Evolutionary conservation across 2,888 invertebrate genomes (phyloP), one percentile per base, ranked within the genome.

Genomic region (Rhogogaster chlorosoma): DNA sequence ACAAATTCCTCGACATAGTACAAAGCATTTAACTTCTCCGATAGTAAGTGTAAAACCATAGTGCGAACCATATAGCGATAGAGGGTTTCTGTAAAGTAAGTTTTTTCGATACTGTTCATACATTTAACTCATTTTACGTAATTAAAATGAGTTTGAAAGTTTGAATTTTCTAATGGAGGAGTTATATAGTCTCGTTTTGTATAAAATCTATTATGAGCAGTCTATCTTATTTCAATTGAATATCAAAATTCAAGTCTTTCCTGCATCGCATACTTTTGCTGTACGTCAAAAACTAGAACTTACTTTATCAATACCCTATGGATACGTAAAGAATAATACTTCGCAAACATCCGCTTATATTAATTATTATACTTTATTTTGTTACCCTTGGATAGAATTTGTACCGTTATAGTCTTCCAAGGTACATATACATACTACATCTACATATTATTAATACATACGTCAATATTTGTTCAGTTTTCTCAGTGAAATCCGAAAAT

Each of bases 1-100:
- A 92, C 90, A 93, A 93, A 93, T 92, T 93, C 93, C 93, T 93
- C 90, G 92, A 93, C 90, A 93, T 93, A 93, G 93, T 93, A 93
- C 93, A 93, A 93, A 93, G 91, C 92, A 91, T 91, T 91, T 90
- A 90, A 91, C 89, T 90, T 92, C 89, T 89, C 89, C 89, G 89
- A 90, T 91, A 91, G 91, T 87, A 90, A 90, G 90, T 86, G 82
- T 84, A 87, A 88, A 88, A 88, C 86, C 87, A 88, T 88, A 88
- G 88, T 85, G 87, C 80, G 87, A 86, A 86, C 32, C 12, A 70
- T 67, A 82, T 57, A 78, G 57, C 84, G 83, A 87, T 88, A 88
- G 84, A 86, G 85, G 75, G 84, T 85, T 82, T 83, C 84, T 85
- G 87, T 84, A 83, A 82, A 82, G 82, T 82, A 45, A 82, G 36